Evolutionary conservation across 2,113 vertebrate genomes (phyloP), one percentile per base, ranked within the genome.

Genomic region (Psephotus haematonotus): DNA sequence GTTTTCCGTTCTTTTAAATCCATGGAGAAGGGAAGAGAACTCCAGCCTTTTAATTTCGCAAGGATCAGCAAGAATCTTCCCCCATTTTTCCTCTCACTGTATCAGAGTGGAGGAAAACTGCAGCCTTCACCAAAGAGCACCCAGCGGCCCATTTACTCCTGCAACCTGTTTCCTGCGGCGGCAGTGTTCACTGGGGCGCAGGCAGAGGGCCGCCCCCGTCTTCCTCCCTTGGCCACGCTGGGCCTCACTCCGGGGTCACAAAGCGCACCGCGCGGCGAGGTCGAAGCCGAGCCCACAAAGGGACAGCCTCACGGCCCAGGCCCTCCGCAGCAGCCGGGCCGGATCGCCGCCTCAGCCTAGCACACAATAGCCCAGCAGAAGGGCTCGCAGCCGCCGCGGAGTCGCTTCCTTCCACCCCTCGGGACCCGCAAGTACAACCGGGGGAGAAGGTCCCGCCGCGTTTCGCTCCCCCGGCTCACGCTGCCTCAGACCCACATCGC

Each of bases 271-370:
- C 50, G 77, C 91, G 67, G 41, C 81, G 28, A 33, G 84, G 50
- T 82, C 92, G 67, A 37, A 86, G 70, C 87, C 86, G 77, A 75
- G 72, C 95, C 94, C 94, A 97, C 97, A 97, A 97, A 96, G 96
- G 95, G 96, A 91, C 96, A 93, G 92, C 70, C 68, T 87, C 52
- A 29, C 69, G 53, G 72, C 65, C 52, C 67, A 62, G 90, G 46
- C 64, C 50, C 16, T 52, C 50, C 25, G 27, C 50, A 52, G 50
- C 27, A 52, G 25, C 72, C 41, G 33, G 33, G 24, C 86, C 79
- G 75, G 31, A 55, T 95, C 87, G 7, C 91, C 81, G 78, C 85
- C 93, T 77, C 82, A 50, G 22, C 68, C 83, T 37, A 84, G 82
- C 43, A 39, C 91, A 86, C 71, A 85, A 83, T 82, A 33, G 69